These are phyloP conservation scores for Chionomys nivalis DNA, from an alignment of 2,113 vertebrate species.

Conservation along the genomic window DNA sequence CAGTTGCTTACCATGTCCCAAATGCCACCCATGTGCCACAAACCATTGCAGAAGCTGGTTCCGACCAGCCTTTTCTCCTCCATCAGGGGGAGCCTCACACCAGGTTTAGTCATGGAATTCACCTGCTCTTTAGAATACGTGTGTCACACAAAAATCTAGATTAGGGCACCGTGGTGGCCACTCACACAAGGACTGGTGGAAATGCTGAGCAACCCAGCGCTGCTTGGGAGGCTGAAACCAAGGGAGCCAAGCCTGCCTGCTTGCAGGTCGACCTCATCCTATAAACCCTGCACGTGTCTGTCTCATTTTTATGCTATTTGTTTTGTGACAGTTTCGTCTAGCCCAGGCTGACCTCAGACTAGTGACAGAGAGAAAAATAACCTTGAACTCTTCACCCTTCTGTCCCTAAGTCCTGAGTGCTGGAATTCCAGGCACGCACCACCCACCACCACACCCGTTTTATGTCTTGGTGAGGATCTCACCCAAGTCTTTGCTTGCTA, in stretches of 20 bases:
- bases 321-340: neutral
- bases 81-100: neutral
- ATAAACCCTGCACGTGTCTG: neutral
- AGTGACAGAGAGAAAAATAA: neutral
- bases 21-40: neutral
- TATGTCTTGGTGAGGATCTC: neutral
- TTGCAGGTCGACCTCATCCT: neutral
- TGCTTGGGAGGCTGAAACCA: neutral
- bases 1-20: neutral
- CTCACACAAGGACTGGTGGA: neutral
- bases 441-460: neutral
- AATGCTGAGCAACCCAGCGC: fast-evolving
- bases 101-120: neutral
- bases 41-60: neutral
- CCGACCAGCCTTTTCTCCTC: neutral
- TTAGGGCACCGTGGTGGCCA: fast-evolving
- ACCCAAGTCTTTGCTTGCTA: neutral
- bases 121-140: neutral
- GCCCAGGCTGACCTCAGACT: neutral
- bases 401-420: neutral
- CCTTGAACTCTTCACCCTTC: neutral
- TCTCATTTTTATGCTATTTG: neutral
- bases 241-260: neutral
- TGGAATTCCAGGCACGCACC: neutral
- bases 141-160: neutral